phyloP scores from a whole-genome alignment of 2,888 invertebrate genomes.

The Trisateles emortualis region DNA sequence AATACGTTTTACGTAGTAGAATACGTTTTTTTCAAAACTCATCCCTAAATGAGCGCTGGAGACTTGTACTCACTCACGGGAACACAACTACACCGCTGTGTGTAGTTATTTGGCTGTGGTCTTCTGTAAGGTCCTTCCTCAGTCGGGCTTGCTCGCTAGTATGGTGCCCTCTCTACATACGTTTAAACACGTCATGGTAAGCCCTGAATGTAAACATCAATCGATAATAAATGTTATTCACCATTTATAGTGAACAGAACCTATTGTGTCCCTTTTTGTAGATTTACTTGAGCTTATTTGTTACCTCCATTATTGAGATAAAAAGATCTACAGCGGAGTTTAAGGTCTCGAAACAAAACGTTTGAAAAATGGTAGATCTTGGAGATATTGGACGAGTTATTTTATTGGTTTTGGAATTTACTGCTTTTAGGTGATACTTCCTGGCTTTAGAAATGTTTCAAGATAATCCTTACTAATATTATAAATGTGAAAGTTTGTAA shows the following conservation, averaged over 20 bases:
- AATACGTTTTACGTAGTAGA: too few species aligned
- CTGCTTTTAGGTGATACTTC: not conserved
- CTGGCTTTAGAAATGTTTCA: not conserved
- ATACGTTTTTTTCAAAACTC: too few species aligned
- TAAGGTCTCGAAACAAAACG: not conserved
- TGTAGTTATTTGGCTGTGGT: too few species aligned
- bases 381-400: constrained; percentile 5
- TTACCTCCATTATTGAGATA: constrained; percentile 25
- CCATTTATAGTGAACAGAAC: constrained; percentile 28
- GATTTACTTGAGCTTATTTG: constrained; percentile 40
- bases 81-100: too few species aligned
- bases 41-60: too few species aligned
- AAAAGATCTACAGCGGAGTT: constrained; percentile 20
- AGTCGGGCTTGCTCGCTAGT: too few species aligned
- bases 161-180: too few species aligned
- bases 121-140: too few species aligned
- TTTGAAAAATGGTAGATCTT: constrained; percentile 7
- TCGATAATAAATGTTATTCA: constrained; percentile 40
- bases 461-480: too few species aligned
- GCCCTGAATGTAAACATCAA: constrained; percentile 41
- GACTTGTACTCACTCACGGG: too few species aligned
- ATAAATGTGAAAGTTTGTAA: too few species aligned
- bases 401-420: constrained; percentile 11
- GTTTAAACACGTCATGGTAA: too few species aligned
- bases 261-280: constrained; percentile 42